Percentiles rank a stretch among this genome's conserved stretches.
These are phyloP conservation scores for Acanthochromis polyacanthus DNA, from an alignment of 2,113 vertebrate species.

Conservation along the genomic window DNA sequence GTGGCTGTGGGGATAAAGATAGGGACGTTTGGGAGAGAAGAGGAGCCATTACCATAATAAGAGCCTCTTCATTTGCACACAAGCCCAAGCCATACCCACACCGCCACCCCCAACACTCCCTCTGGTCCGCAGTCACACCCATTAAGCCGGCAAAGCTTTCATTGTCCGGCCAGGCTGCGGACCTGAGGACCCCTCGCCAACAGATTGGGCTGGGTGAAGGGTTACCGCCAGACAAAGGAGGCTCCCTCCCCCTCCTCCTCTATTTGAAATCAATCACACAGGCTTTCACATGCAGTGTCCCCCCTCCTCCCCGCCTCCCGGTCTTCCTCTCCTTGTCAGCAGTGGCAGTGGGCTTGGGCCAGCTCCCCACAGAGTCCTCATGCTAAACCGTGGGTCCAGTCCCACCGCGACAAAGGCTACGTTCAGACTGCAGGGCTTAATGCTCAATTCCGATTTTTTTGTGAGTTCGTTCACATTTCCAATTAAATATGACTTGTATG, in stretches of 20 bases:
- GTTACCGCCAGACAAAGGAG: conserved; percentile 80
- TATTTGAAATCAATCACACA: conserved; percentile 85
- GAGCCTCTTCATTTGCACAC: conserved; percentile 86
- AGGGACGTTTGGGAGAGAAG: conserved; percentile 64
- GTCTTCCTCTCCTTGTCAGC: conserved; percentile 45
- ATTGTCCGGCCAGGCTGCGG: conserved; percentile 80
- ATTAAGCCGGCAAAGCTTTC: conserved; percentile 77
- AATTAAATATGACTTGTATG: no score
- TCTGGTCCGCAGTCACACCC: conserved; percentile 78
- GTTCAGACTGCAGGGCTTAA: no score
- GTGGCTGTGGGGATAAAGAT: conserved; percentile 69
- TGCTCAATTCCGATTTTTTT: no score
- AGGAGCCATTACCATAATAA: conserved; percentile 85
- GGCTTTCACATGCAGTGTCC: conserved; percentile 75
- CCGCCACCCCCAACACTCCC: conserved; percentile 51
- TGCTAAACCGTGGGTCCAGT: conserved; percentile 29
- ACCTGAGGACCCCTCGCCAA: conserved; percentile 74
- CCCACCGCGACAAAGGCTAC: conserved; percentile 44
- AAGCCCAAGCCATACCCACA: conserved; percentile 70
- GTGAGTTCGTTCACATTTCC: no score
- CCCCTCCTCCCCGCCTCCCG: conserved; percentile 10
- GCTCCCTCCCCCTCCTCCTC: conserved; percentile 60
- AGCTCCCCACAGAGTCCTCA: conserved; percentile 59
- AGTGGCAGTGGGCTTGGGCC: conserved; percentile 67
- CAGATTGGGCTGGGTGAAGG: conserved; percentile 82